Evolutionary conservation across 2,113 vertebrate genomes (phyloP).

Genomic region (Cepphus grylle): DNA sequence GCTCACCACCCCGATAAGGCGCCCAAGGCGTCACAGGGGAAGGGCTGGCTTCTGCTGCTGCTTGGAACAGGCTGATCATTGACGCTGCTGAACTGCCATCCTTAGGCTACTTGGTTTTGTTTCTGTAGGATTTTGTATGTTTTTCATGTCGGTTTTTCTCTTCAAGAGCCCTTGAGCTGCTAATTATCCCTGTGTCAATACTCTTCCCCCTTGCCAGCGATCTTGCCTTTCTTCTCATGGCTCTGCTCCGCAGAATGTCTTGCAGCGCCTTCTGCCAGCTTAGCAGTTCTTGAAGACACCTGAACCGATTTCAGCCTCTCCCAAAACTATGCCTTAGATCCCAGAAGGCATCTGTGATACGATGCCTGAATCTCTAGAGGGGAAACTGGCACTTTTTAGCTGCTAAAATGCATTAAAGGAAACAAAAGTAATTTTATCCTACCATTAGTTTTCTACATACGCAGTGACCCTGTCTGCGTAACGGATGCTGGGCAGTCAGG

Average conservation of each 20-base stretch:
- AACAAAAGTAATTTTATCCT: not conserved
- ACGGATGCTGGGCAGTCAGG: not conserved
- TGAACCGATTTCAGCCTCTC: not conserved
- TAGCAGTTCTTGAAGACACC: not conserved
- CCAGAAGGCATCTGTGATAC: not conserved
- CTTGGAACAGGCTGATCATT: not conserved
- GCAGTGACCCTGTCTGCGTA: not conserved
- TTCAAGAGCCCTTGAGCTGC: not conserved
- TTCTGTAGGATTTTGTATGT: not conserved
- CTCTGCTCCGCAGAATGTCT: not conserved
- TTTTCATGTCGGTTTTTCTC: not conserved
- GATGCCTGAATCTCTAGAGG: not conserved
- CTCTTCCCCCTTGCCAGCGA: not conserved
- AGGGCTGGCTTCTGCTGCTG: not conserved
- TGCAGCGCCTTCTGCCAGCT: not conserved
- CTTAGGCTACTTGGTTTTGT: not conserved
- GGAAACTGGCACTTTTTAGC: not conserved
- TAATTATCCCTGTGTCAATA: not conserved
- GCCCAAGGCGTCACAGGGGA: rapidly evolving
- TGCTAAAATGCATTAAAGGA: not conserved
- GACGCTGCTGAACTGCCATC: not conserved
- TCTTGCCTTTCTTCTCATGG: not conserved
- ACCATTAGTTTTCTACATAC: rapidly evolving
- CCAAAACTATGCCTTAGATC: not conserved
- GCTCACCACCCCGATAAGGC: not conserved